Evolutionary conservation across 64 coral and sea anemone genomes (phyloP).

Genomic region (Porites lutea): DNA sequence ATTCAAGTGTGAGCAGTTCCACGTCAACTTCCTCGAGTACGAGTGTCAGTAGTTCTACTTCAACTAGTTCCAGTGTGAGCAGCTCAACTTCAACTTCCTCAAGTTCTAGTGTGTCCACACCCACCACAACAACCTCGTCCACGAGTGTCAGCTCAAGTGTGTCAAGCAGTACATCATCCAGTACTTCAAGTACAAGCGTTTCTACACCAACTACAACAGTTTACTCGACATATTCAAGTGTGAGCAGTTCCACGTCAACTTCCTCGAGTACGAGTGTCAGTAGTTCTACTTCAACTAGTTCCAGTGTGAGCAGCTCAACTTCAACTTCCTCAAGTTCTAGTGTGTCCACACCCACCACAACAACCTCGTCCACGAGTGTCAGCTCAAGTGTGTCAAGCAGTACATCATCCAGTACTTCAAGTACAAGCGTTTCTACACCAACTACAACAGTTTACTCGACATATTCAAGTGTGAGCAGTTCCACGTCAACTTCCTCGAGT

Average conservation of each 20-base stretch:
- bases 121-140: slow-evolving; percentile 44
- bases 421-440: background rate
- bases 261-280: no score
- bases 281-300: background rate
- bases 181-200: background rate
- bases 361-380: background rate
- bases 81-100: background rate
- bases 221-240: no score
- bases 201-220: background rate
- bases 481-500: background rate
- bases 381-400: background rate
- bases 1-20: background rate
- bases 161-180: background rate
- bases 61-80: no score
- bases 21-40: background rate
- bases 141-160: background rate
- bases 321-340: background rate
- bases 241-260: no score
- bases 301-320: background rate
- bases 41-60: background rate
- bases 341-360: no score
- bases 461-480: background rate
- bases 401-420: slow-evolving; percentile 14
- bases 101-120: slow-evolving; percentile 27
- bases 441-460: background rate